phyloP scores from a whole-genome alignment of 2,888 invertebrate genomes.

The Antheraea yamamai region DNA sequence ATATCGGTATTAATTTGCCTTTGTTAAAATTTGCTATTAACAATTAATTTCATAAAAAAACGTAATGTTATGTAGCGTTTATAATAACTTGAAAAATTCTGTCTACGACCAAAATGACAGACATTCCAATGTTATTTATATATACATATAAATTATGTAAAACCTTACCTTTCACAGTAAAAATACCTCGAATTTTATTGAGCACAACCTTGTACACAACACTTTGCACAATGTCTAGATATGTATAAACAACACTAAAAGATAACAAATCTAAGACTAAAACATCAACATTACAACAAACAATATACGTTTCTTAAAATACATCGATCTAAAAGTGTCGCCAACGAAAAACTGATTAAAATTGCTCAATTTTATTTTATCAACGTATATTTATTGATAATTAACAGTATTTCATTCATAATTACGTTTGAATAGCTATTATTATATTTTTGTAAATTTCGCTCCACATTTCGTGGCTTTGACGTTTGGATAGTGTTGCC shows the following conservation, averaged over 20 bases:
- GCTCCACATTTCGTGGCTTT: slow-evolving; percentile 63
- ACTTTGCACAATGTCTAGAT: slow-evolving; percentile 41
- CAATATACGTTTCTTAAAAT: slow-evolving; percentile 30
- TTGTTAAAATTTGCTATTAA: too few relatives aligned
- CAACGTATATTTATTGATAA: slow-evolving; percentile 20
- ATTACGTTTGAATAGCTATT: slow-evolving; percentile 55
- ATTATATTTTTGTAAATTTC: slow-evolving; percentile 53
- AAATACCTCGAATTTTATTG: slow-evolving; percentile 61
- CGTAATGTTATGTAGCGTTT: too few relatives aligned
- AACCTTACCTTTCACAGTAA: slow-evolving; percentile 63
- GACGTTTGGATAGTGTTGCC: slow-evolving; percentile 61
- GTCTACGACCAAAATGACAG: too few relatives aligned
- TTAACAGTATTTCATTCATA: slow-evolving; percentile 69
- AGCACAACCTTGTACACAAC: slow-evolving; percentile 67
- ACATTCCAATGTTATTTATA: too few relatives aligned
- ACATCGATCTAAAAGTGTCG: slow-evolving; percentile 34
- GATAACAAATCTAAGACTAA: slow-evolving; percentile 35
- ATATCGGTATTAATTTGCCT: too few relatives aligned
- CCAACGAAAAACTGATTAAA: slow-evolving; percentile 28
- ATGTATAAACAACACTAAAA: slow-evolving; percentile 39
- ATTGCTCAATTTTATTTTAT: slow-evolving; percentile 10
- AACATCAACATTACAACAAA: slow-evolving; percentile 38
- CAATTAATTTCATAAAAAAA: too few relatives aligned
- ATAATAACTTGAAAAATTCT: too few relatives aligned
- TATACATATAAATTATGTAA: too few relatives aligned